Evolutionary conservation across 2,797 vertebrate species (phyloP), one percentile per base, ranked within the genome.

Genomic region (Lerista edwardsae): DNA sequence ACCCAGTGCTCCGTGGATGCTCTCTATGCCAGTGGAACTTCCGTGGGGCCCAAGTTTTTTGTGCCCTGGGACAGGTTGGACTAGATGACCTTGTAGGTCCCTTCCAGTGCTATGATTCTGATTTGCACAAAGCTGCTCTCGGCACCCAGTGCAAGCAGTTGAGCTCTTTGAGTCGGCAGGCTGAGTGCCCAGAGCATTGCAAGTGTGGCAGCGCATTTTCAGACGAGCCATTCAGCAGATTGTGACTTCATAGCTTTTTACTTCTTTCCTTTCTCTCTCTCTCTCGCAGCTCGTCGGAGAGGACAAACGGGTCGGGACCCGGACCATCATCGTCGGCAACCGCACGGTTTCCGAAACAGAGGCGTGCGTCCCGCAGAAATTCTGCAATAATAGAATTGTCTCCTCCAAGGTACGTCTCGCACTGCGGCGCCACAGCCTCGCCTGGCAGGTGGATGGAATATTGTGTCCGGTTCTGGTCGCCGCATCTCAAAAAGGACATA

Each of bases 341-440:
- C 97, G 93, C 64, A 94, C 95, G 0, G 93, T 95, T 77, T 94
- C 94, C 0, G 94, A 95, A 91, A 95, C 94, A 12, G 98, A 98
- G 84, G 94, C 96, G 1, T 98, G 97, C 19, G 96, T 97, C 92
- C 97, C 97, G 47, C 97, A 97, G 88, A 98, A 97, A 94, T 99
- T 98, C 96, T 98, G 98, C 80, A 97, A 98, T 94, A 99, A 99
- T 95, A 98, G 97, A 95, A 99, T 99, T 21, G 97, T 99, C 91
- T 99, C 98, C 76, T 99, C 98, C 89, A 99, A 99, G 98, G 98
- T 99, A 96, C 95, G 96, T 87, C n/a, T n/a, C n/a, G n/a, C n/a
- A n/a, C n/a, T n/a, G n/a, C n/a, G n/a, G n/a, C n/a, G n/a, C n/a
- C n/a, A n/a, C n/a, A n/a, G n/a, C n/a, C n/a, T n/a, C n/a, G n/a